Percentiles rank a stretch among this genome's conserved stretches.
phyloP scores from a whole-genome alignment of 2,797 vertebrate species.

The Micrastur ruficollis region DNA sequence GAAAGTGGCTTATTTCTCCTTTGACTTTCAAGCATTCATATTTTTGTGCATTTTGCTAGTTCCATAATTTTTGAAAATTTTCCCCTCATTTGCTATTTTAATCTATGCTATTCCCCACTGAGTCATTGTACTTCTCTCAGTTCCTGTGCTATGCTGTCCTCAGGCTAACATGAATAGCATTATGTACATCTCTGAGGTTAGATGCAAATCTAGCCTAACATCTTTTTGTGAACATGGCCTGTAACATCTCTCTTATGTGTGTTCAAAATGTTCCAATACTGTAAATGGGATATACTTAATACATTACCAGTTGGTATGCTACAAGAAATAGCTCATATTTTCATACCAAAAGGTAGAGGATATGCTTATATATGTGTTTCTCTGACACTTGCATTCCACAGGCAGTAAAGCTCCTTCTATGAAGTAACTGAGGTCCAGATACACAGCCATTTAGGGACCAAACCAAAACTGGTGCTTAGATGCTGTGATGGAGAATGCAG shows the following conservation, averaged over 20 bases:
- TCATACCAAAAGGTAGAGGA: background rate
- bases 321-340: background rate
- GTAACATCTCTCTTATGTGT: background rate
- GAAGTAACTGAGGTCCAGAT: background rate
- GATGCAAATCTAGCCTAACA: conserved; percentile 28
- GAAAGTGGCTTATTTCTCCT: background rate
- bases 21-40: background rate
- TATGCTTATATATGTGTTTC: background rate
- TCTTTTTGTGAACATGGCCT: background rate
- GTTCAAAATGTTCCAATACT: background rate
- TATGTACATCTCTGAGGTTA: conserved; percentile 27
- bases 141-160: conserved; percentile 15
- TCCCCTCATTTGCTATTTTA: conserved; percentile 37
- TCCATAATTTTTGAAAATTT: conserved; percentile 11
- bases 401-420: background rate
- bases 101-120: conserved; percentile 41
- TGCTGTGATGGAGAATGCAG: background rate
- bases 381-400: background rate
- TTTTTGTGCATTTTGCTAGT: background rate
- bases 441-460: background rate
- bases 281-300: background rate
- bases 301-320: background rate
- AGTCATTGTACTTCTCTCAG: conserved; percentile 2
- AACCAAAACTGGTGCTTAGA: background rate
- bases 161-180: conserved; percentile 45